Evolutionary conservation across 2,888 invertebrate genomes (phyloP).

Genomic region (Caradrina kadenii): DNA sequence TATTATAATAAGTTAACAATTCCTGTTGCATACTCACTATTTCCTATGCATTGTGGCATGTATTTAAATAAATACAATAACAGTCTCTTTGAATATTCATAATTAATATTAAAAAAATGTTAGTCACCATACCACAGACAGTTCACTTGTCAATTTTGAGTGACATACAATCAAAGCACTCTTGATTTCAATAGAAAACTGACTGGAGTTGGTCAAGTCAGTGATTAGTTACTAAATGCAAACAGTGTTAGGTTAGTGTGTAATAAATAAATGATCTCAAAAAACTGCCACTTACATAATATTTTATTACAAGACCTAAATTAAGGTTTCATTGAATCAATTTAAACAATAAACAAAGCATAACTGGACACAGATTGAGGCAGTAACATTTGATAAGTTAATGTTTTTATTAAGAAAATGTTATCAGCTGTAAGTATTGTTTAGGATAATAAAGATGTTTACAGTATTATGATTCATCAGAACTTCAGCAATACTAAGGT

Average conservation of each 20-base stretch:
- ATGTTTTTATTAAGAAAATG: slow-evolving; percentile 77
- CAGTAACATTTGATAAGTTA: slow-evolving; percentile 68
- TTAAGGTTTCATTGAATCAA: slow-evolving; percentile 49
- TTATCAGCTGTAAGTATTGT: slow-evolving; percentile 76
- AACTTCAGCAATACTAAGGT: slow-evolving; percentile 61
- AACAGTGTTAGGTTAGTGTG: slow-evolving; percentile 21
- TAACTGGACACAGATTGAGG: slow-evolving; percentile 64
- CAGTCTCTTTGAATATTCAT: slow-evolving; percentile 69
- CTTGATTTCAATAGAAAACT: slow-evolving; percentile 75
- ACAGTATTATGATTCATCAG: slow-evolving; percentile 74
- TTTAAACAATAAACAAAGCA: slow-evolving; percentile 65
- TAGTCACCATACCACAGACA: slow-evolving; percentile 63
- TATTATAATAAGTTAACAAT: slow-evolving; percentile 13
- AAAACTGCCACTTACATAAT: slow-evolving; percentile 1
- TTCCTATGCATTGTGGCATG: slow-evolving; percentile 82
- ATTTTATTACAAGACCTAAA: slow-evolving; percentile 25
- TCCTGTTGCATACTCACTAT: slow-evolving; percentile 78
- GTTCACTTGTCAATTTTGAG: slow-evolving; percentile 80
- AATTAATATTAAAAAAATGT: slow-evolving; percentile 67
- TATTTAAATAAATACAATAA: slow-evolving; percentile 68
- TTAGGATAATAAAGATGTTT: slow-evolving; percentile 76
- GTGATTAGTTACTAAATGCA: slow-evolving; percentile 40
- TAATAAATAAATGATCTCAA: slow-evolving; percentile 16
- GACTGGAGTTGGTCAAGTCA: slow-evolving; percentile 46
- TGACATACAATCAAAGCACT: slow-evolving; percentile 74